These are phyloP conservation scores for Athetis lepigone DNA, from an alignment of 2,888 invertebrate species.

Conservation along the genomic window DNA sequence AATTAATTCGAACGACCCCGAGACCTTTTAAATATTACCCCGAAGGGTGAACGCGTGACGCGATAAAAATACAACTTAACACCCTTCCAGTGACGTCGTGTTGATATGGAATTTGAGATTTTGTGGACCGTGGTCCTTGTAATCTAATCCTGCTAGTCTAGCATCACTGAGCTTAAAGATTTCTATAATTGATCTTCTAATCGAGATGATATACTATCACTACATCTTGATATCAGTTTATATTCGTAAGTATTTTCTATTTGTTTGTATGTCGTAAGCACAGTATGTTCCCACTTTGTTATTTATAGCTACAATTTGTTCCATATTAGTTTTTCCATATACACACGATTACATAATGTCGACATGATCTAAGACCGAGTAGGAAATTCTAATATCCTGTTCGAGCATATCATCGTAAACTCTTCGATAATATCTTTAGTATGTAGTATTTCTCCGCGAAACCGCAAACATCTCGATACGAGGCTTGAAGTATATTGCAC, in stretches of 20 bases:
- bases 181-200: not conserved
- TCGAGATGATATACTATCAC: not conserved
- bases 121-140: slow-evolving; percentile 17
- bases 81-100: slow-evolving; percentile 49
- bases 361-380: slow-evolving; percentile 14
- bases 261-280: not conserved
- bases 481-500: slow-evolving; percentile 28
- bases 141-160: not conserved
- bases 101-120: slow-evolving; percentile 41
- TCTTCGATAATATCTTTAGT: slow-evolving; percentile 50
- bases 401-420: slow-evolving; percentile 52
- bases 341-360: not conserved
- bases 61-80: slow-evolving; percentile 70
- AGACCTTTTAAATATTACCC: slow-evolving; percentile 77
- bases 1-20: slow-evolving; percentile 79
- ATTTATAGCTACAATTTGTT: not conserved
- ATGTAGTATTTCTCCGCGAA: slow-evolving; percentile 33
- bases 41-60: slow-evolving; percentile 69
- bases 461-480: slow-evolving; percentile 27
- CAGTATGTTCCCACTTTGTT: not conserved
- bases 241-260: not conserved
- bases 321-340: slow-evolving; percentile 1
- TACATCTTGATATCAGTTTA: not conserved
- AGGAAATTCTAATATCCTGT: slow-evolving; percentile 57
- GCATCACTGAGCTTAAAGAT: not conserved